Evolutionary conservation across 2,797 vertebrate genomes (phyloP).

Genomic region (Sebastes trivittatus): DNA sequence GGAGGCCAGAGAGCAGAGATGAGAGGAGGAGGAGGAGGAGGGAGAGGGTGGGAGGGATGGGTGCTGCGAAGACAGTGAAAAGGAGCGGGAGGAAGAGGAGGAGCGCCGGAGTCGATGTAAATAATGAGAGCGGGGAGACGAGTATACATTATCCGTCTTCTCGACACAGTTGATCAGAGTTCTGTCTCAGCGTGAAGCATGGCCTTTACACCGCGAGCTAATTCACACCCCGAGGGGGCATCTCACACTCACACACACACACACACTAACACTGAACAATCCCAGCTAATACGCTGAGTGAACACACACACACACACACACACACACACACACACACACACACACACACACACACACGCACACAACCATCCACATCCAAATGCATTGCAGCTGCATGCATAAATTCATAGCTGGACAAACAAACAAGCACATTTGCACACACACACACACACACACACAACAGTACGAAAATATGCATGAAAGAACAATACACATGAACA

Average conservation of each 20-base stretch:
- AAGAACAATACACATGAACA: not conserved
- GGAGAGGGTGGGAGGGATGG: not conserved
- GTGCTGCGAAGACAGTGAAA: not conserved
- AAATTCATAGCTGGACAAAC: conserved; percentile 18
- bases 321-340: not conserved
- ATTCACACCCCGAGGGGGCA: conserved; percentile 55
- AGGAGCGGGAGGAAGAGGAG: not conserved
- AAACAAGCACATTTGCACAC: not conserved
- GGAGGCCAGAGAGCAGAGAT: not conserved
- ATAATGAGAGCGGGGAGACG: conserved; percentile 44
- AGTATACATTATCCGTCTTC: conserved; percentile 57
- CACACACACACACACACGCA: not conserved
- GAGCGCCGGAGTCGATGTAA: conserved; percentile 28
- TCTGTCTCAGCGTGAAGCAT: conserved; percentile 61
- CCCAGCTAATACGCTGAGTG: not conserved
- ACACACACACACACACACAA: not conserved
- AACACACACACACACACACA: not conserved
- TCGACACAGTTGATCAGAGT: conserved; percentile 68
- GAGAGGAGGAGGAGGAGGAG: not conserved
- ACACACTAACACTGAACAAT: not conserved
- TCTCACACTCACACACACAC: not conserved
- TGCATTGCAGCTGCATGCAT: conserved; percentile 12
- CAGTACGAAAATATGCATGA: conserved; percentile 13
- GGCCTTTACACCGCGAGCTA: conserved; percentile 50
- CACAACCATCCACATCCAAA: conserved; percentile 10